A percentile compares a stretch with the other conserved stretches of the same genome.
phyloP scores from a whole-genome alignment of 2,888 invertebrate species.

The Pristionchus arcanus region DNA sequence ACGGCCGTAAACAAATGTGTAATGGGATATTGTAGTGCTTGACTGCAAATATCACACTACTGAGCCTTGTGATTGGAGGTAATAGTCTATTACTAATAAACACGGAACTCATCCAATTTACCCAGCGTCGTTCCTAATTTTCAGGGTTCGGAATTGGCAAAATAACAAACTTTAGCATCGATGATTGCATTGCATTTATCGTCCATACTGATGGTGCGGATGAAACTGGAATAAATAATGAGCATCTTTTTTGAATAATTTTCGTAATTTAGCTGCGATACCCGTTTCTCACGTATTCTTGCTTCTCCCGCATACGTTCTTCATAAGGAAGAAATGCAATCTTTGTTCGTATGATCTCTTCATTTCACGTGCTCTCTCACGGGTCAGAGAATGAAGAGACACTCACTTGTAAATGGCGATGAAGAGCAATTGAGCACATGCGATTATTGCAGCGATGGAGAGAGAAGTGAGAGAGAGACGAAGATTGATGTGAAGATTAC shows the following conservation, averaged over 20 bases:
- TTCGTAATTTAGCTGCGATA: neutral
- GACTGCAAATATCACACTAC: neutral
- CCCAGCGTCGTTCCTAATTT: too few species aligned
- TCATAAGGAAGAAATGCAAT: neutral
- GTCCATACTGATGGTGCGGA: constrained; percentile 57
- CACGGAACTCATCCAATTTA: too few species aligned
- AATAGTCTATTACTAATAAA: too few species aligned
- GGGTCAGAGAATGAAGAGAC: neutral
- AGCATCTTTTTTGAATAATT: neutral
- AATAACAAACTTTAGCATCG: constrained; percentile 55
- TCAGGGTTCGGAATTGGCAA: too few species aligned
- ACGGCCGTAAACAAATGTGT: neutral
- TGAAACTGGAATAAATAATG: constrained; percentile 58
- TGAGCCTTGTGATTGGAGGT: too few species aligned
- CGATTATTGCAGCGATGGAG: constrained; percentile 63
- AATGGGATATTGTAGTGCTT: neutral
- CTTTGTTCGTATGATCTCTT: too few species aligned
- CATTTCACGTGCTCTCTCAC: too few species aligned
- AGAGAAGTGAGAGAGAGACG: constrained; percentile 65
- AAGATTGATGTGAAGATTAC: constrained; percentile 66
- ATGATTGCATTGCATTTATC: constrained; percentile 62
- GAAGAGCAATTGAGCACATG: constrained; percentile 64
- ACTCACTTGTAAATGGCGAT: constrained; percentile 64
- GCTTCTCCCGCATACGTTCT: neutral
- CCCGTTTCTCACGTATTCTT: neutral